Evolutionary conservation across 2,888 invertebrate species (phyloP).

Genomic region (Abscondita cerata): DNA sequence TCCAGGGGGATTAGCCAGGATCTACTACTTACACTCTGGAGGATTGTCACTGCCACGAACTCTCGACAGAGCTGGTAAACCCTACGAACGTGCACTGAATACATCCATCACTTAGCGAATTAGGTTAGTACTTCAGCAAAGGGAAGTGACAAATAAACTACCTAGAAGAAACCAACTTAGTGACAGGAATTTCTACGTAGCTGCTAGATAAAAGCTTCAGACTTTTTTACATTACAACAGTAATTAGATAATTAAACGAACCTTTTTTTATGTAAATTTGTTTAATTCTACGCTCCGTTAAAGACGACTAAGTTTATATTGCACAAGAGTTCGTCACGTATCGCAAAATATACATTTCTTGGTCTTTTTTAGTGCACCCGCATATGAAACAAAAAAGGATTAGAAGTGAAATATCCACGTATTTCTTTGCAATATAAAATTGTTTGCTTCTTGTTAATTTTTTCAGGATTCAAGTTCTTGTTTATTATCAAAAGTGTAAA

Average conservation of each 20-base stretch:
- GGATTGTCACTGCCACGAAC: slow-evolving; percentile 43
- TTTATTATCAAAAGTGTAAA: too few species aligned
- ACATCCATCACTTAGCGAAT: slow-evolving; percentile 45
- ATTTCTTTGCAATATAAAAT: too few species aligned
- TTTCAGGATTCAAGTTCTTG: too few species aligned
- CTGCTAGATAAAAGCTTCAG: slow-evolving; percentile 13
- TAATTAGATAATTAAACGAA: slow-evolving; percentile 24
- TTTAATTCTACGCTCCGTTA: background rate
- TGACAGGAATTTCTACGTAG: slow-evolving; percentile 36
- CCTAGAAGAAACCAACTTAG: slow-evolving; percentile 31
- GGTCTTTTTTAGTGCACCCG: too few species aligned
- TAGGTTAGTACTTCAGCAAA: slow-evolving; percentile 38
- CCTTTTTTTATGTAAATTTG: slow-evolving; percentile 13
- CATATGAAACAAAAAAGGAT: too few species aligned
- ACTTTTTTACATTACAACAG: slow-evolving; percentile 18
- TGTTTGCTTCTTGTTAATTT: too few species aligned
- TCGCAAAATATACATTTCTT: too few species aligned
- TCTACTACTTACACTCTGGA: slow-evolving; percentile 43
- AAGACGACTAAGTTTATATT: too few species aligned
- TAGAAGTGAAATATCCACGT: too few species aligned
- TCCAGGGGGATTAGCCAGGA: slow-evolving; percentile 44
- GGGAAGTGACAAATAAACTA: slow-evolving; percentile 37
- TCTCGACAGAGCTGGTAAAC: slow-evolving; percentile 42
- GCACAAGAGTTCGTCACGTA: too few species aligned
- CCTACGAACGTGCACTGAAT: slow-evolving; percentile 43